Evolutionary conservation across 2,113 vertebrate genomes (phyloP).

Genomic region (Desmodus rotundus): DNA sequence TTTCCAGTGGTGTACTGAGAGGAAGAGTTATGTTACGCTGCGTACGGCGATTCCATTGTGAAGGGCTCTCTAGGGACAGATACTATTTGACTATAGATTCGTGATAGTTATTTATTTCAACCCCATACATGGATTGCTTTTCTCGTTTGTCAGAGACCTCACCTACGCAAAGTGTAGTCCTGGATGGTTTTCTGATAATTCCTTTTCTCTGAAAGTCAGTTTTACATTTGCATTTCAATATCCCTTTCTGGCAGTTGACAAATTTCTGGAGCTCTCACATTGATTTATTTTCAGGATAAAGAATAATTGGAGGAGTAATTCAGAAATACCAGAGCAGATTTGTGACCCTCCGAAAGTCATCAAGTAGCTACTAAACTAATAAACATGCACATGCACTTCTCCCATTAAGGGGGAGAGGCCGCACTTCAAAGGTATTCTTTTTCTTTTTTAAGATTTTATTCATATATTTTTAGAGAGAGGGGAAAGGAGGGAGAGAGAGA

Average conservation of each 20-base stretch:
- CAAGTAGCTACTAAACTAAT: background rate
- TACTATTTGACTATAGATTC: background rate
- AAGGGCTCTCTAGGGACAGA: background rate
- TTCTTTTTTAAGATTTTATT: too few relatives aligned
- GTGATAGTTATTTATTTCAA: background rate
- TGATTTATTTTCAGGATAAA: background rate
- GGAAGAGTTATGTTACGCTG: background rate
- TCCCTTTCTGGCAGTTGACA: background rate
- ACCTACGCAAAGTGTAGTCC: background rate
- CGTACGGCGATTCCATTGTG: background rate
- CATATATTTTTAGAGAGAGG: too few relatives aligned
- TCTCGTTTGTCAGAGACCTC: background rate
- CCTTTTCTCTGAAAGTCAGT: background rate
- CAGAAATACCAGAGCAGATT: background rate
- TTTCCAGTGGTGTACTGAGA: background rate
- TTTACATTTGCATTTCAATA: background rate
- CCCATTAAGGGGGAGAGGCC: background rate
- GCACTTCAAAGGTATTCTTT: background rate
- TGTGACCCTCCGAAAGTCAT: background rate
- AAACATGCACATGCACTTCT: background rate
- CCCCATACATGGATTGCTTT: background rate
- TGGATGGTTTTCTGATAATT: background rate
- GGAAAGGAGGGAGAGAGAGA: too few relatives aligned
- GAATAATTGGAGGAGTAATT: conserved; percentile 53
- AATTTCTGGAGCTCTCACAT: background rate